Evolutionary conservation across 2,113 vertebrate genomes (phyloP).

Genomic region (Hemibagrus wyckioides): DNA sequence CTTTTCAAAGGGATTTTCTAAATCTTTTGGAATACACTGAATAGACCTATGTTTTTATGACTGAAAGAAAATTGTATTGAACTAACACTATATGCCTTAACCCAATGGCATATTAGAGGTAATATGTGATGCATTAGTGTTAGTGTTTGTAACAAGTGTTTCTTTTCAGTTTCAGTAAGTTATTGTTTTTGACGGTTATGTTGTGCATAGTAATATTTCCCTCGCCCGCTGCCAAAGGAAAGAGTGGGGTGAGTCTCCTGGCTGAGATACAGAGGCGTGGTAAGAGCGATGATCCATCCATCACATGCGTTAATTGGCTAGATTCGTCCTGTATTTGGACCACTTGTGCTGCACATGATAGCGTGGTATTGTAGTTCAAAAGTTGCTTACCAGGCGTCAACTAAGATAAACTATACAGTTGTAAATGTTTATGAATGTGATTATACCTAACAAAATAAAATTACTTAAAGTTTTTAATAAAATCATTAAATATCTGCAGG

Average conservation of each 20-base stretch:
- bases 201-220: constrained; percentile 79
- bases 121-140: too few relatives aligned
- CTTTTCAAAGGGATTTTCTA: too few relatives aligned
- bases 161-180: neutral
- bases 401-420: neutral
- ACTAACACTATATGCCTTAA: neutral
- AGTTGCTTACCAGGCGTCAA: neutral
- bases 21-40: neutral
- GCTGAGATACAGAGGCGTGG: constrained; percentile 67
- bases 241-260: constrained; percentile 91
- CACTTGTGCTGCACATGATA: constrained; percentile 70
- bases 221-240: constrained; percentile 82
- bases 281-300: constrained; percentile 91
- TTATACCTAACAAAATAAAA: too few relatives aligned
- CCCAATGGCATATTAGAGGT: neutral
- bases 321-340: constrained; percentile 87
- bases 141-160: too few relatives aligned
- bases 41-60: neutral
- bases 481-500: neutral
- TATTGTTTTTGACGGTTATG: constrained; percentile 60
- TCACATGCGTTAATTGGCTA: constrained; percentile 89
- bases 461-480: too few relatives aligned
- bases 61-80: neutral
- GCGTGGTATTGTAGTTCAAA: neutral
- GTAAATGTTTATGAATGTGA: neutral